These are phyloP conservation scores for Tiliacea citrago DNA, from an alignment of 2,888 invertebrate species.

Conservation along the genomic window DNA sequence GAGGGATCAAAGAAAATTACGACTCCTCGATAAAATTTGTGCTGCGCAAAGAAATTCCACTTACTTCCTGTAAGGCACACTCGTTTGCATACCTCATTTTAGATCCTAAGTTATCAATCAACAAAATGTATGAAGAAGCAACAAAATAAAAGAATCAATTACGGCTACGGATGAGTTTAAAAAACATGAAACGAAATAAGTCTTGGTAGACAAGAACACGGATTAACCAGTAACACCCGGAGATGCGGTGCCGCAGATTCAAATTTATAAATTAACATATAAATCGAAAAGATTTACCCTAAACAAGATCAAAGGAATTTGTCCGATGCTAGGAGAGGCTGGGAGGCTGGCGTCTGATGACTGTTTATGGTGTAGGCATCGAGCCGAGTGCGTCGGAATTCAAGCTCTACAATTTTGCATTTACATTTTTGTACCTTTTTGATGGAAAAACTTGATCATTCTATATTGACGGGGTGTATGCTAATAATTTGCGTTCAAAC, in stretches of 20 bases:
- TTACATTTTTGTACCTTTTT: slow-evolving; percentile 78
- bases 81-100: slow-evolving; percentile 80
- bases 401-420: slow-evolving; percentile 74
- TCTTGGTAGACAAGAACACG: slow-evolving; percentile 76
- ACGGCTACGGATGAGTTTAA: slow-evolving; percentile 62
- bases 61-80: slow-evolving; percentile 74
- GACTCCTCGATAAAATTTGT: slow-evolving; percentile 86
- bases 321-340: slow-evolving; percentile 81
- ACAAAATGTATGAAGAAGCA: slow-evolving; percentile 34
- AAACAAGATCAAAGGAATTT: slow-evolving; percentile 89
- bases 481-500: slow-evolving; percentile 42
- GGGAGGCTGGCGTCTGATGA: slow-evolving; percentile 80
- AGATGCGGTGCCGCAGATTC: slow-evolving; percentile 83
- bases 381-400: slow-evolving; percentile 70
- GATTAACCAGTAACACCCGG: slow-evolving; percentile 83
- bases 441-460: slow-evolving; percentile 71
- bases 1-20: slow-evolving; percentile 89
- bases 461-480: slow-evolving; percentile 51
- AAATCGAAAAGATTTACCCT: slow-evolving; percentile 90
- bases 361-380: slow-evolving; percentile 81
- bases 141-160: slow-evolving; percentile 67
- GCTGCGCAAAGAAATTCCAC: slow-evolving; percentile 84
- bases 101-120: slow-evolving; percentile 41
- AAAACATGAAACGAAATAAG: slow-evolving; percentile 76
- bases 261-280: slow-evolving; percentile 89